phyloP scores from a whole-genome alignment of 2,113 vertebrate genomes.

The Hyaena hyaena region DNA sequence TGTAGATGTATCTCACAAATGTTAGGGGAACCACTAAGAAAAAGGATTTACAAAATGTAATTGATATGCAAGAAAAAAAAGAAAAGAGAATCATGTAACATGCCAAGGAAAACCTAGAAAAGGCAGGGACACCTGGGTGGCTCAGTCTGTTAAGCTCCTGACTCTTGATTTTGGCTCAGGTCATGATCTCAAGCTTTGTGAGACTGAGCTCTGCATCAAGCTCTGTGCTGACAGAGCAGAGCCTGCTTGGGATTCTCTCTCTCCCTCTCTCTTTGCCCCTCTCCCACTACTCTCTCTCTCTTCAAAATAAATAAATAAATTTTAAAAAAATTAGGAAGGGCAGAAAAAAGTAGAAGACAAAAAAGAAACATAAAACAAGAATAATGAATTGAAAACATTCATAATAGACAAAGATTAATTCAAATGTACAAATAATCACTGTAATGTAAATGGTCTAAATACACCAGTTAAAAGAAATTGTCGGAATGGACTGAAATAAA shows the following conservation, averaged over 20 bases:
- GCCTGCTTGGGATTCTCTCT: too few relatives aligned
- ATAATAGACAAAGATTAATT: neutral
- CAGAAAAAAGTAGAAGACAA: neutral
- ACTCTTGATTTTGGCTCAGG: too few relatives aligned
- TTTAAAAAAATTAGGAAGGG: neutral
- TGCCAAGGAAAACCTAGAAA: neutral
- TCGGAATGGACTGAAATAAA: neutral
- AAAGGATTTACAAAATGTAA: neutral
- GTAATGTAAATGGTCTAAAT: constrained; percentile 8
- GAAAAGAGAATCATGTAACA: neutral
- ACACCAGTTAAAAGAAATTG: neutral
- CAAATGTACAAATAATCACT: neutral
- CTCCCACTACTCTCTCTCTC: too few relatives aligned
- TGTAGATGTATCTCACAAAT: neutral
- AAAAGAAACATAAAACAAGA: neutral
- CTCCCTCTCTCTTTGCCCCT: too few relatives aligned
- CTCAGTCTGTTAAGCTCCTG: too few relatives aligned
- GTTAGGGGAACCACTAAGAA: neutral
- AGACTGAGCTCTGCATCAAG: too few relatives aligned
- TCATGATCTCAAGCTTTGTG: too few relatives aligned
- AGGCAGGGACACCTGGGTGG: neutral
- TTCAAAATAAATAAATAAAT: too few relatives aligned
- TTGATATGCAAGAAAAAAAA: neutral
- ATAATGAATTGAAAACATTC: neutral
- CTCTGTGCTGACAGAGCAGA: too few relatives aligned